Evolutionary conservation across 2,797 vertebrate genomes (phyloP).

Genomic region (Macropodus opercularis): DNA sequence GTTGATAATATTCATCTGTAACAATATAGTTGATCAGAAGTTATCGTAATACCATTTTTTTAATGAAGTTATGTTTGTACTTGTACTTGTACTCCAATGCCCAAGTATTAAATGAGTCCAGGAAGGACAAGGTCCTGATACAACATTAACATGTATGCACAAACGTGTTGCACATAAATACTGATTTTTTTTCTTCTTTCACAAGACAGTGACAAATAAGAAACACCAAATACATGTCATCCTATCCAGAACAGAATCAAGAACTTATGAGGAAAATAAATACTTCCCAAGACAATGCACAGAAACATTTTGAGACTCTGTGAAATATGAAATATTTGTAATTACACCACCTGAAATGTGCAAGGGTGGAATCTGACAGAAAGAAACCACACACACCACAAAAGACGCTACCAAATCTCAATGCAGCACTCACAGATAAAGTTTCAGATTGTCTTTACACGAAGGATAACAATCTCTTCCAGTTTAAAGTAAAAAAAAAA

Average conservation of each 20-base stretch:
- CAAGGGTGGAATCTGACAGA: conserved; percentile 16
- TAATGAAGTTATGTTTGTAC: too few species aligned
- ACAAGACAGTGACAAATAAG: conserved; percentile 37
- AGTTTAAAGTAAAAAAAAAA: conserved; percentile 50
- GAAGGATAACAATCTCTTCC: conserved; percentile 21
- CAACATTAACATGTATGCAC: conserved; percentile 16
- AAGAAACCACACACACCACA: conserved; percentile 11
- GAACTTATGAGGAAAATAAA: conserved; percentile 58
- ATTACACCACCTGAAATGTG: conserved; percentile 15
- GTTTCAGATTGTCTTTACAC: conserved; percentile 30
- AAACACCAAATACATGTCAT: conserved; percentile 26
- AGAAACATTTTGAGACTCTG: conserved; percentile 13
- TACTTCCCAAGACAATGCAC: conserved; percentile 17
- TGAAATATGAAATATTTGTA: conserved; percentile 34
- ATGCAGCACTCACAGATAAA: conserved; percentile 23
- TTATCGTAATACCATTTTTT: too few species aligned
- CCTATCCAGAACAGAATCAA: conserved; percentile 14
- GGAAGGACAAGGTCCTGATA: conserved; percentile 1
- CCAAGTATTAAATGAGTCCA: conserved; percentile 26
- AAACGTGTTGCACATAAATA: conserved; percentile 53
- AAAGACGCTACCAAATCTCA: conserved; percentile 19
- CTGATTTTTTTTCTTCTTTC: conserved; percentile 37
- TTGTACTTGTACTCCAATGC: conserved; percentile 12
- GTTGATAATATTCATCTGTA: not conserved
- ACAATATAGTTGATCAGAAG: too few species aligned